A percentile compares a stretch with the other conserved stretches of the same genome.
phyloP scores from a whole-genome alignment of 2,797 vertebrate species.

The Anabas testudineus region DNA sequence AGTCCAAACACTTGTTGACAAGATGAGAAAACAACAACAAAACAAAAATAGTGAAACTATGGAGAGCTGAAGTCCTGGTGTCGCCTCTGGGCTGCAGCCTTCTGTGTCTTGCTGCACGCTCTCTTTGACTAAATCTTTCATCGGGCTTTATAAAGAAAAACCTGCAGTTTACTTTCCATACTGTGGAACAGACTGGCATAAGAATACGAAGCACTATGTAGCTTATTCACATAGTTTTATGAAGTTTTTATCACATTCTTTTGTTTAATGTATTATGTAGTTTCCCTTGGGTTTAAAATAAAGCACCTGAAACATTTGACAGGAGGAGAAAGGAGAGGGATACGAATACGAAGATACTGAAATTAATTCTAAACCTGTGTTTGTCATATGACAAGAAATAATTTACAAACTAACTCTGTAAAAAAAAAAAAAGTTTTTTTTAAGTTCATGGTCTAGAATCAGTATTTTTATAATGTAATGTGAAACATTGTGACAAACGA shows the following conservation, averaged over 20 bases:
- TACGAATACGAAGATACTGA: neutral
- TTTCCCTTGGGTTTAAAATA: neutral
- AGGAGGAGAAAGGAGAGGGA: neutral
- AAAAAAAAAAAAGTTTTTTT: no score
- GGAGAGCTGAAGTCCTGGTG: constrained; percentile 1
- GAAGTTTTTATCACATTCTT: neutral
- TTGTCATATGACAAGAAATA: neutral
- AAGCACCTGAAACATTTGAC: neutral
- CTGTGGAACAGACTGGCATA: constrained; percentile 1
- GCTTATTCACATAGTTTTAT: neutral
- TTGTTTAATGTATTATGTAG: neutral
- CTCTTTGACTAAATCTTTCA: neutral
- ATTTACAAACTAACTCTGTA: neutral
- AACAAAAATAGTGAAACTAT: neutral
- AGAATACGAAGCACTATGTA: neutral
- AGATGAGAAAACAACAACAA: neutral
- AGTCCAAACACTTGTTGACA: neutral
- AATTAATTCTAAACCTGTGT: neutral
- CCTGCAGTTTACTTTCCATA: neutral
- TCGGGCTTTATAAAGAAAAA: neutral
- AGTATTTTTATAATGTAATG: neutral
- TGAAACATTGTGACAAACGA: neutral
- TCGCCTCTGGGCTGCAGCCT: neutral
- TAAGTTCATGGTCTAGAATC: neutral
- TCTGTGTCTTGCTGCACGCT: constrained; percentile 22